Evolutionary conservation across 2,888 invertebrate species (phyloP), one percentile per base, ranked within the genome.

Genomic region (Himalopsyche japonica): DNA sequence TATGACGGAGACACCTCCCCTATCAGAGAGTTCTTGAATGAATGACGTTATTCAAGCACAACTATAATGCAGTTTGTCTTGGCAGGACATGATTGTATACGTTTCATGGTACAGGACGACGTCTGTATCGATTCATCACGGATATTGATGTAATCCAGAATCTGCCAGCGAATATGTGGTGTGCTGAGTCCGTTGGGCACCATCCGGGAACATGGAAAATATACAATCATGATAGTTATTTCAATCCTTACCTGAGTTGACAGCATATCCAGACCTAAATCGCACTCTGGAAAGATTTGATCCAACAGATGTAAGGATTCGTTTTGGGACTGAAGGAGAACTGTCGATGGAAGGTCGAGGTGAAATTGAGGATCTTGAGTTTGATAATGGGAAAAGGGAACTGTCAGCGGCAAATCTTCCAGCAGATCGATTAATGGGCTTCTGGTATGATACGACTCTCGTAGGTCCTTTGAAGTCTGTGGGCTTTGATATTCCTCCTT

Each of bases 241-340:
- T 57, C 43, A 43, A 8, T 43, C 77, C 87, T 86, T 49, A 87
- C 87, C 87, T 87, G 87, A 34, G 49, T 15, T 78, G 82, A 82
- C 76, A 82, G 81, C 78, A 79, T 78, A 70, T 83, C 83, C 83
- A 82, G 78, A 27, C 82, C 85, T 49, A 86, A 83, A 86, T 87
- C 87, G 87, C 84, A 87, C 82, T 85, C 86, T 27, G 87, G 84
- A 48, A 84, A 84, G 49, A 84, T 84, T 77, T 86, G 85, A 30
- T 83, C 86, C 85, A 85, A 85, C 49, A 85, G 83, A 79, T 86
- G 81, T 30, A 84, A 84, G 27, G 84, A 85, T 37, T 86, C 87
- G 76, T 86, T 64, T 47, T 79, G 82, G 20, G 85, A 83, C 24
- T 85, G 82, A 34, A 76, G 43, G 37, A 87, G 82, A 82, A 85